Conservation (phyloP, 2,113 vertebrate species). For the Oncorhynchus tshawytscha region DNA sequence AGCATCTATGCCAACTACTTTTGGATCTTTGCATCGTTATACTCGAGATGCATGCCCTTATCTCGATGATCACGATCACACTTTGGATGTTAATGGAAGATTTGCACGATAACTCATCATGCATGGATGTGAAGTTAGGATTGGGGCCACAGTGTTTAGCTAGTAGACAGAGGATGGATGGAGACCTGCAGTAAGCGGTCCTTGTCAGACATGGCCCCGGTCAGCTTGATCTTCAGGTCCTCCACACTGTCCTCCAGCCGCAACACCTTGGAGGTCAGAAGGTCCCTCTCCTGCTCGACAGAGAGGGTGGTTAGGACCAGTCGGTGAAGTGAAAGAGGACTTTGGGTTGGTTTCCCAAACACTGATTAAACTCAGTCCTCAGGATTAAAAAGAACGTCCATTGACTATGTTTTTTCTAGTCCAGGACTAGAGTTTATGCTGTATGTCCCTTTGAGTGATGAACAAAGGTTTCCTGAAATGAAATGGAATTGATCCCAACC, state of each 20-base stretch:
- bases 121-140: no score
- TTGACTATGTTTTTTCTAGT: no score
- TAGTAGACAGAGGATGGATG: neutral
- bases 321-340: neutral
- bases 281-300: conserved; percentile 68
- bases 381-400: no score
- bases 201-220: conserved; percentile 51
- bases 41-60: neutral
- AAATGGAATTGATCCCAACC: neutral
- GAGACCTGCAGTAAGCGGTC: conserved; percentile 66
- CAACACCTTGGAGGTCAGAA: conserved; percentile 63
- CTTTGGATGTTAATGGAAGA: no score
- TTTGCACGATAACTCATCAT: no score
- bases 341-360: no score
- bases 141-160: neutral
- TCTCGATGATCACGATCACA: no score
- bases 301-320: neutral
- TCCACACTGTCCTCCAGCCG: conserved; percentile 65
- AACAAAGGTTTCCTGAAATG: no score
- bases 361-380: no score
- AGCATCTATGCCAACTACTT: neutral
- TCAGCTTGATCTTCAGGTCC: conserved; percentile 61
- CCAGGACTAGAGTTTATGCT: no score
- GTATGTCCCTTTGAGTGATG: no score
- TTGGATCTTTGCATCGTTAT: neutral